These are phyloP conservation scores for Torymus texanus DNA, from an alignment of 2,888 invertebrate species.

Conservation along the genomic window DNA sequence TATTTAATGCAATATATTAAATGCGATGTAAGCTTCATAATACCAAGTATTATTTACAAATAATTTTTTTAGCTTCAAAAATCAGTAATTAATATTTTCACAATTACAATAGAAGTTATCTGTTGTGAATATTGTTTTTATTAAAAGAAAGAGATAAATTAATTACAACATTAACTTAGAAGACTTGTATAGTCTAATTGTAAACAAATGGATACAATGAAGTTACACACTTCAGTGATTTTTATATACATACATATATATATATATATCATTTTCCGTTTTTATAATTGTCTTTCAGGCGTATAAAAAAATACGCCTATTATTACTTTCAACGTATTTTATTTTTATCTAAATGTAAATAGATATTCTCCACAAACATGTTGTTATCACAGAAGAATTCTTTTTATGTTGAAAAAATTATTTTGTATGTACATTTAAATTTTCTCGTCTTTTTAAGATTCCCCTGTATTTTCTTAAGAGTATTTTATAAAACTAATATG, in stretches of 20 bases:
- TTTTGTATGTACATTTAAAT: slow-evolving; percentile 55
- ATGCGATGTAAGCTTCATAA: slow-evolving; percentile 31
- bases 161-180: slow-evolving; percentile 31
- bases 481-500: slow-evolving; percentile 56
- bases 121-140: slow-evolving; percentile 42
- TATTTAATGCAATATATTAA: slow-evolving; percentile 48
- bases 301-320: slow-evolving; percentile 20
- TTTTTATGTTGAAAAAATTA: slow-evolving; percentile 50
- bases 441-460: slow-evolving; percentile 53
- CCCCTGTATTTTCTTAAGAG: slow-evolving; percentile 56
- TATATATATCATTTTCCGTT: slow-evolving; percentile 37
- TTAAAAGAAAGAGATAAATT: slow-evolving; percentile 19
- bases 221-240: slow-evolving; percentile 30
- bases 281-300: slow-evolving; percentile 35
- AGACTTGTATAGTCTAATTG: slow-evolving; percentile 35
- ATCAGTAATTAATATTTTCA: slow-evolving; percentile 45
- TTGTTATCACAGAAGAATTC: slow-evolving; percentile 47
- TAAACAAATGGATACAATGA: slow-evolving; percentile 39
- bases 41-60: slow-evolving; percentile 38
- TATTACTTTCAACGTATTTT: slow-evolving; percentile 40
- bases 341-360: slow-evolving; percentile 53
- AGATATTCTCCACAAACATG: slow-evolving; percentile 48
- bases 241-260: slow-evolving; percentile 35
- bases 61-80: slow-evolving; percentile 41
- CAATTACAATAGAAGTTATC: slow-evolving; percentile 37